Evolutionary conservation across 2,113 vertebrate genomes (phyloP).

Genomic region (Axis porcinus): DNA sequence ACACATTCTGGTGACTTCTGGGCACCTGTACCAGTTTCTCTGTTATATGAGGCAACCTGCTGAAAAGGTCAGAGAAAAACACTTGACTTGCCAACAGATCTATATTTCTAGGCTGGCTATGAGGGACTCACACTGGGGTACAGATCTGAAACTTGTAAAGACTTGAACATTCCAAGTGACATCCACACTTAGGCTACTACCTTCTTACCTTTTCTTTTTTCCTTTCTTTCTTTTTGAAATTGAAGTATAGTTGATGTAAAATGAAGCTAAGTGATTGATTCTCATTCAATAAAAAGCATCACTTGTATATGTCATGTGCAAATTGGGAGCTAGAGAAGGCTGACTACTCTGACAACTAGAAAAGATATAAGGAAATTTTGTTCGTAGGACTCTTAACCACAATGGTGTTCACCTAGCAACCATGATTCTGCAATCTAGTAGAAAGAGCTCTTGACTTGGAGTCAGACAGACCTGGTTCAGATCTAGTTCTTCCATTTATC

Average conservation of each 20-base stretch:
- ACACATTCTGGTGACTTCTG: not conserved
- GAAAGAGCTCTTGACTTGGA: not conserved
- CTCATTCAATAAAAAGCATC: not conserved
- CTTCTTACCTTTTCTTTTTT: not conserved
- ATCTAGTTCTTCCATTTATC: not conserved
- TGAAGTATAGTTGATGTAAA: not conserved
- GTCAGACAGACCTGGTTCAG: not conserved
- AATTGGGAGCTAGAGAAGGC: not conserved
- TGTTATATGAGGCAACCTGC: not conserved
- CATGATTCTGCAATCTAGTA: not conserved
- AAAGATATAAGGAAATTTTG: not conserved
- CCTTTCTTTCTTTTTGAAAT: not conserved
- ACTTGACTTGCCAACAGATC: not conserved
- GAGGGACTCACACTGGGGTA: not conserved
- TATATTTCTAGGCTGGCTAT: not conserved
- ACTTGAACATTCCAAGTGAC: not conserved
- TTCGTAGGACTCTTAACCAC: not conserved
- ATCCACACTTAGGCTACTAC: not conserved
- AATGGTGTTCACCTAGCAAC: not conserved
- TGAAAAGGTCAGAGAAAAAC: not conserved
- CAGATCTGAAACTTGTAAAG: not conserved
- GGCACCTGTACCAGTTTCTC: not conserved
- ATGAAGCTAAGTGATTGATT: not conserved
- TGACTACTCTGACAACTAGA: not conserved
- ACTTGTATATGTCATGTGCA: conserved; percentile 13